Percentiles rank a stretch among this genome's conserved stretches.
Conservation (phyloP, 2,113 vertebrate species). For the Accipiter cooperii region DNA sequence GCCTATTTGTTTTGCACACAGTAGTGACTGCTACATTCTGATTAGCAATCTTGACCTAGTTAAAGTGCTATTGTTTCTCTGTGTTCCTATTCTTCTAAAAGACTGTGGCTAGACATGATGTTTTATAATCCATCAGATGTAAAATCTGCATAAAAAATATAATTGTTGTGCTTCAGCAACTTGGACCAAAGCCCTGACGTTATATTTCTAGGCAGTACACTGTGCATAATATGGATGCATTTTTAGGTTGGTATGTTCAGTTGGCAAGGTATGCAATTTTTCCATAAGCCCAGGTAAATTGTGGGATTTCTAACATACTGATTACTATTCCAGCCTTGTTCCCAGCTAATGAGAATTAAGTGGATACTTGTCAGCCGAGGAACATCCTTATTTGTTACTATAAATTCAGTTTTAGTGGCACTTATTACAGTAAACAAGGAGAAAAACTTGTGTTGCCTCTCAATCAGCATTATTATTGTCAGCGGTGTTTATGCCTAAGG, state of each 20-base stretch:
- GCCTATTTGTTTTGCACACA: slow-evolving; percentile 51
- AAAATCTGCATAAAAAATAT: slow-evolving; percentile 57
- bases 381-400: slow-evolving; percentile 26
- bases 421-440: neutral
- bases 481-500: neutral
- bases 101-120: slow-evolving; percentile 67
- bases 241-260: slow-evolving; percentile 60
- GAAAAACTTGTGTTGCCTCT: neutral
- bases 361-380: slow-evolving; percentile 37
- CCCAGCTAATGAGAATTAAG: slow-evolving; percentile 48
- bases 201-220: slow-evolving; percentile 37
- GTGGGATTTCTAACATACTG: slow-evolving; percentile 29
- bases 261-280: slow-evolving; percentile 51
- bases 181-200: slow-evolving; percentile 60
- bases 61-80: slow-evolving; percentile 62
- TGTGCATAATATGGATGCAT: slow-evolving; percentile 25
- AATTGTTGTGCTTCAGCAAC: slow-evolving; percentile 64
- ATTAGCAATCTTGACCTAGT: slow-evolving; percentile 66
- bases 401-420: slow-evolving; percentile 19
- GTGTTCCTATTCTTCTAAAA: slow-evolving; percentile 56
- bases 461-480: neutral
- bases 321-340: slow-evolving; percentile 28
- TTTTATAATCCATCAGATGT: slow-evolving; percentile 64
- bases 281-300: slow-evolving; percentile 48
- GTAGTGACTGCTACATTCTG: slow-evolving; percentile 50